These are phyloP conservation scores for Steinernema khuongi DNA, from an alignment of 1,140 invertebrate species.

Conservation along the genomic window DNA sequence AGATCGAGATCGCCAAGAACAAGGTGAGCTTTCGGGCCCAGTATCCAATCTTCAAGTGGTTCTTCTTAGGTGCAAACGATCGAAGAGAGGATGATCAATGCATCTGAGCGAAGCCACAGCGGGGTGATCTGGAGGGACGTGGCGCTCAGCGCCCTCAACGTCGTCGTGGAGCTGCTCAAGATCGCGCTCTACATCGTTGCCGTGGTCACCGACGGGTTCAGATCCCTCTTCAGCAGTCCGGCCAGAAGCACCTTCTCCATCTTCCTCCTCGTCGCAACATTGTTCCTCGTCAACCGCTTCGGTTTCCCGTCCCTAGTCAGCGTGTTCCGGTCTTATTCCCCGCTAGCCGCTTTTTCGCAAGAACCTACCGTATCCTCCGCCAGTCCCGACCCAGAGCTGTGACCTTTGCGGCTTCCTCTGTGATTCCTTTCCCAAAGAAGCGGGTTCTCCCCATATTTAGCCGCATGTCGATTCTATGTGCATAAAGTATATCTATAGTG, in stretches of 20 bases:
- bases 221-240: background rate
- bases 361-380: background rate
- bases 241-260: background rate
- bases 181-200: background rate
- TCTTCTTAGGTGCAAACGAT: conserved; percentile 12
- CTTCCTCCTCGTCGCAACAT: background rate
- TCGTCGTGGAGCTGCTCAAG: background rate
- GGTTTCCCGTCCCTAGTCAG: background rate
- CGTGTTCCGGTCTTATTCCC: background rate
- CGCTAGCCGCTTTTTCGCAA: background rate
- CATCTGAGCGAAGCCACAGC: conserved; percentile 9
- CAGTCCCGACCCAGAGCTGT: too few species aligned
- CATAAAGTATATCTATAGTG: too few species aligned
- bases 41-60: background rate
- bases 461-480: too few species aligned
- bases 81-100: conserved; percentile 13
- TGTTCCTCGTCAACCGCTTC: background rate
- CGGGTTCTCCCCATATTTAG: too few species aligned
- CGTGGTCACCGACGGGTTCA: background rate
- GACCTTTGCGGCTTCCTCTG: too few species aligned
- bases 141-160: background rate
- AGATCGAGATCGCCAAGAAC: conserved; percentile 8
- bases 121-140: conserved; percentile 10
- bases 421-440: too few species aligned
- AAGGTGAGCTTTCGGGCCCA: background rate